These are phyloP conservation scores for Phymanthus crucifer DNA, from an alignment of 92 coral and sea anemone species.

Conservation along the genomic window DNA sequence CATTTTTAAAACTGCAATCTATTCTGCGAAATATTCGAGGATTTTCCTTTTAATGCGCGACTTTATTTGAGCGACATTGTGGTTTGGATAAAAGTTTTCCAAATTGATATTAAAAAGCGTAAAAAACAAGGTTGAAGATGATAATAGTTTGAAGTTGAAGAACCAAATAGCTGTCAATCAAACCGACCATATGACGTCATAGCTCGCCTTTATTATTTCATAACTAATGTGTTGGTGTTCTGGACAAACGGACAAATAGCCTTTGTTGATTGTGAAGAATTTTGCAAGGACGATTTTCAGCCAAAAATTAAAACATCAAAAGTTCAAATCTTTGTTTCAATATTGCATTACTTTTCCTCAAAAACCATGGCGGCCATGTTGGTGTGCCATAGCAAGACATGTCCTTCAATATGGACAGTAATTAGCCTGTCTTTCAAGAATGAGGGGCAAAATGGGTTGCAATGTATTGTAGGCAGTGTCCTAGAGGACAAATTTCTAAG, in stretches of 20 bases:
- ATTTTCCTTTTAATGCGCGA: not conserved
- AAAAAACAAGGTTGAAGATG: no score
- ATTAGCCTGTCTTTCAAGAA: no score
- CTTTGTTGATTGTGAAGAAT: not conserved
- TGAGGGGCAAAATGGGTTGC: no score
- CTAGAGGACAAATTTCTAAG: no score
- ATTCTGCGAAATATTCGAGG: not conserved
- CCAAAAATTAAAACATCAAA: not conserved
- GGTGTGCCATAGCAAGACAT: not conserved
- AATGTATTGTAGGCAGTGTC: no score
- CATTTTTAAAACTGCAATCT: not conserved
- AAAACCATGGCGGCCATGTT: not conserved
- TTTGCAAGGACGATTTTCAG: no score
- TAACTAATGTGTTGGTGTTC: not conserved
- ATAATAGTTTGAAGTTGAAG: not conserved
- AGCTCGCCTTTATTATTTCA: not conserved
- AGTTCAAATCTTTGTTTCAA: not conserved
- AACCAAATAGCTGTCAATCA: not conserved
- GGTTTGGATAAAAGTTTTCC: not conserved
- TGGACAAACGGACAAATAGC: no score
- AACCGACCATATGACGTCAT: not conserved
- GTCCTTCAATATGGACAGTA: not conserved
- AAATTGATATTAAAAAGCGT: not conserved
- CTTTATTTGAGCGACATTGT: not conserved
- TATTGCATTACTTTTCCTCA: no score